Evolutionary conservation across 2,888 invertebrate species (phyloP), one percentile per base, ranked within the genome.

Genomic region (Dusona sp.): DNA sequence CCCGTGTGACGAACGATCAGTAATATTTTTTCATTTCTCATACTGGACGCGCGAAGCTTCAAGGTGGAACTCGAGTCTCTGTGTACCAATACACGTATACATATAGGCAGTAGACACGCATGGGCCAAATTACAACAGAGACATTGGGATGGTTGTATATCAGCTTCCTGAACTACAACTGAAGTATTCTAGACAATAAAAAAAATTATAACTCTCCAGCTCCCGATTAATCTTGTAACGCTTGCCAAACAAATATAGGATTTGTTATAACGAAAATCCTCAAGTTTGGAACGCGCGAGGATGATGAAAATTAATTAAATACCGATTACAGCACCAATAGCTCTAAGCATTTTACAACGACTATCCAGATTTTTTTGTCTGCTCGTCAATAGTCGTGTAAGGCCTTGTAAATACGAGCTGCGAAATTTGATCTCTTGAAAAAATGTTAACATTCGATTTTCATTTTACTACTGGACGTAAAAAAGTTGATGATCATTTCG

Each of bases 1-100:
- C 72, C 82, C 87, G 61, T 73, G 72, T 83, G 86, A 86, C 83
- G 83, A 80, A 86, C 81, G 86, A 86, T 86, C 83, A 68, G 80
- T 81, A 80, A 80, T 83, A 78, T 84, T 75, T 84, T 74, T 74
- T 84, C 38, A n/a, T 67, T 83, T 42, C 70, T 80, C 70, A 33
- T 29, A 42, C 70, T 75, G 54, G 79, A 36, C 78, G 45, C 78
- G 45, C 51, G 61, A 79, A 42, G 61, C 61, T 70, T 25, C 70
- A 45, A 72, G 61, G 29, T 51, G 57, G 57, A 79, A 77, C 67
- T 78, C 67, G 78, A 54, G 67, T 67, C 51, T 54, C 29, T 38
- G 77, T 13, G 11, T 13, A n/a, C 19, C 22, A 45, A 75, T 48
- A 45, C 57, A 6, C 4, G 16, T 64, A 75, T 51, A 51, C 51